These are phyloP conservation scores for Gallinago stenura DNA, from an alignment of 2,797 vertebrate species.

Conservation along the genomic window DNA sequence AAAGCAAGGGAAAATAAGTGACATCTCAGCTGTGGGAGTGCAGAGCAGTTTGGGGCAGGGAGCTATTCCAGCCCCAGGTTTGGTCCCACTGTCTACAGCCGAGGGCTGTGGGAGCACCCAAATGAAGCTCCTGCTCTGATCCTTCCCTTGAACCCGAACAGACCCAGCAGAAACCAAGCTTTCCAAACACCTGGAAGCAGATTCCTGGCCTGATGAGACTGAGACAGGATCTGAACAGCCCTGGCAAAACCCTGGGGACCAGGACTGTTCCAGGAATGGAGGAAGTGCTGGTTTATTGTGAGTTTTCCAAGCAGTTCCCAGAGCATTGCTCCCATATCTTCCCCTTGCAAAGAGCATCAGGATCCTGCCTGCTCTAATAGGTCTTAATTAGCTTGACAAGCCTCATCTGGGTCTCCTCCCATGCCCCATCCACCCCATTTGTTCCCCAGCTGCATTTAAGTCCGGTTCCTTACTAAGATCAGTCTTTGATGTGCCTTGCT, in stretches of 20 bases:
- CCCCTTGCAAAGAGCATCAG: background rate
- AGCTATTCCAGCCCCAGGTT: background rate
- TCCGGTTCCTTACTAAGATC: rapidly evolving
- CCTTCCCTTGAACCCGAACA: background rate
- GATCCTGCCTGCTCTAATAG: background rate
- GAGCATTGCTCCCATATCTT: background rate
- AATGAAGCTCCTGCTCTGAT: background rate
- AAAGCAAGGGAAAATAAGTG: background rate
- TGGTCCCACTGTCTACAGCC: background rate
- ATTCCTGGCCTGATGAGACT: background rate
- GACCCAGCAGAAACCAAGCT: background rate
- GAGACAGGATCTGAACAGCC: background rate
- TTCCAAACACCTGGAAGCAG: background rate
- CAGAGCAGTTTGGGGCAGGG: background rate
- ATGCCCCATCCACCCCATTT: background rate
- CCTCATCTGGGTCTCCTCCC: background rate
- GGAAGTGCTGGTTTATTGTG: background rate
- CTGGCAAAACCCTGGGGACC: background rate
- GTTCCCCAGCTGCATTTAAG: background rate
- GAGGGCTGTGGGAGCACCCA: background rate
- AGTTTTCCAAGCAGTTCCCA: background rate
- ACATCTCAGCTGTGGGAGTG: background rate
- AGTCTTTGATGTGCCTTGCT: rapidly evolving
- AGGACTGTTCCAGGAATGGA: background rate
- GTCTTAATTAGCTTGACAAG: background rate